Base-by-base conservation (phyloP, 2,888 invertebrate genomes). In the Torymus texanus region DNA sequence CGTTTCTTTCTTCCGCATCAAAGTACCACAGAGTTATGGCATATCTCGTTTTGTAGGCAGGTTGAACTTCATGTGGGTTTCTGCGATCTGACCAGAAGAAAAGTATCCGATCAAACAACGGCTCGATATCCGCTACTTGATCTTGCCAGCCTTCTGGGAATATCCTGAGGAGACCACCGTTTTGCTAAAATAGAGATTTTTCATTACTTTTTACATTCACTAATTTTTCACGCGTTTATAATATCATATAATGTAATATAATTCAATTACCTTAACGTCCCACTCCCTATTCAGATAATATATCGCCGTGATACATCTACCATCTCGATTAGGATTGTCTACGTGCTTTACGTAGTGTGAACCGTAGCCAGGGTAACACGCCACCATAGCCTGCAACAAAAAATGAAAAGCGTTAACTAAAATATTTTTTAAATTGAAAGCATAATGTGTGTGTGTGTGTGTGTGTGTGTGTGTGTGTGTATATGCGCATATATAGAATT, bases 61-160 rank as follows among this genome's bases (percentile, higher is more conserved):
- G 98, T 90, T 97, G 96, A 0, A 99, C 98, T 92, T 98, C 98
- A 88, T 98, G 98, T 0, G 98, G 98, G 91, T 98, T 98, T 84
- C 98, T 93, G 85, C 96, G 92, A 88, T 98, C 98, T 0, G 98
- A 98, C 98, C 98, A 99, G 92, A 99, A 99, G 91, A 98, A 98
- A 85, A 98, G 92, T 90, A 98, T 94, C 79, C 98, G 92, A 91
- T 99, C 98, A 90, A 98, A 98, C 74, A 95, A 92, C 0, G 98
- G 98, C 88, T 96, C 97, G 86, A 99, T 97, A 88, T 97, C 95
- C 0, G 97, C 97, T 74, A 95, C 96, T 87, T 94, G 93, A 84
- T 96, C 94, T 56, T 94, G 93, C 90, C 94, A 94, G 50, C 96
- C 96, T 89, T 96, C 96, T 0, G 98, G 98, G 88, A 97, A 97